Conservation (phyloP, 2,797 vertebrate genomes). For the Acrossocheilus wenchowensis region DNA sequence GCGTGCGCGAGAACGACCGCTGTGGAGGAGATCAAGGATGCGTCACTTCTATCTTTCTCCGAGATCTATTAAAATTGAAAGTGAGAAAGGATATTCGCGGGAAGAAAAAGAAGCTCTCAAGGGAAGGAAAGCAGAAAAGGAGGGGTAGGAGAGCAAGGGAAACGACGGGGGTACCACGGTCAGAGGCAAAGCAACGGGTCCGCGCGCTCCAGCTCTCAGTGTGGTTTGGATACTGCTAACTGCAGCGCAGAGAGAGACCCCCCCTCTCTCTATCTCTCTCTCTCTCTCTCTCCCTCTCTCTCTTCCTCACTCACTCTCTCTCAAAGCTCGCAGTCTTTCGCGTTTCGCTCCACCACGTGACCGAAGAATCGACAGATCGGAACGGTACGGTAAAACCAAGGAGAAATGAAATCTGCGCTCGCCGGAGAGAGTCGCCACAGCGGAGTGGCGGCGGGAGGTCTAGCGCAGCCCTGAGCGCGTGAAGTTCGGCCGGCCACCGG, state of each 20-base stretch:
- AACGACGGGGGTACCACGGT: conserved; percentile 60
- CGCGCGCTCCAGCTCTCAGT: conserved; percentile 48
- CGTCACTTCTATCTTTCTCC: conserved; percentile 44
- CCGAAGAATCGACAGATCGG: conserved; percentile 85
- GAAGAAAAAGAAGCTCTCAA: conserved; percentile 29
- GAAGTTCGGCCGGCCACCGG: neutral
- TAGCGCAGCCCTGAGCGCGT: neutral
- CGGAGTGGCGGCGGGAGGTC: conserved; percentile 30
- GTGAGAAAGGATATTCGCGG: conserved; percentile 10
- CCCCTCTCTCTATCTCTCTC: conserved; percentile 75
- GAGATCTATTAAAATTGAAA: conserved; percentile 45
- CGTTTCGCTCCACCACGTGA: conserved; percentile 85
- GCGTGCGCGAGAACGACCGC: conserved; percentile 22
- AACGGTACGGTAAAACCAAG: conserved; percentile 71
- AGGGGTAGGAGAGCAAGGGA: conserved; percentile 56
- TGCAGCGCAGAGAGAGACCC: conserved; percentile 76
- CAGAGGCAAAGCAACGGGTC: conserved; percentile 49
- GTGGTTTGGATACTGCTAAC: conserved; percentile 64
- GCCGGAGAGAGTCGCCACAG: conserved; percentile 69
- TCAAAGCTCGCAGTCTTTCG: conserved; percentile 61
- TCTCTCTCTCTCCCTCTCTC: conserved; percentile 73
- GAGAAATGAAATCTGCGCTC: conserved; percentile 74
- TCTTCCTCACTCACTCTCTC: conserved; percentile 65
- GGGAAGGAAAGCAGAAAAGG: conserved; percentile 62
- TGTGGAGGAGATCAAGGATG: conserved; percentile 40